Evolutionary conservation across 2,888 invertebrate genomes (phyloP).

Genomic region (Xestia sexstrigata): DNA sequence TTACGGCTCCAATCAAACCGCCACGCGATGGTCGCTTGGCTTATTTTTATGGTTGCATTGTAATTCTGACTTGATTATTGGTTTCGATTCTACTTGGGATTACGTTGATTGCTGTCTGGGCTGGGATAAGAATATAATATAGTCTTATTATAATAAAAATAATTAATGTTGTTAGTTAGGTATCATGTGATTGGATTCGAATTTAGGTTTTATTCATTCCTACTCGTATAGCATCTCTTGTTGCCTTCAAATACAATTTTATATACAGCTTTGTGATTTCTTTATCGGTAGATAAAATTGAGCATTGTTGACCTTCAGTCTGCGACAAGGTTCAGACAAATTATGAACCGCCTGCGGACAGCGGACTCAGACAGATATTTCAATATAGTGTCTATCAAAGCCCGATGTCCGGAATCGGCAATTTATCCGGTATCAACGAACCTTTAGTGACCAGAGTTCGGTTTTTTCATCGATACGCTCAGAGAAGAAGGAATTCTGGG

Average conservation of each 20-base stretch:
- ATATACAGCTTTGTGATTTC: neutral
- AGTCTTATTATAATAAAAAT: neutral
- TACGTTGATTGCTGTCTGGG: slow-evolving; percentile 8
- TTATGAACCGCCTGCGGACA: neutral
- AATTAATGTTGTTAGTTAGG: neutral
- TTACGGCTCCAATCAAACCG: slow-evolving; percentile 48
- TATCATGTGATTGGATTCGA: neutral
- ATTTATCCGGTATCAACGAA: no score
- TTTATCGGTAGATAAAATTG: no score
- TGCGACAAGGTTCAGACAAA: neutral
- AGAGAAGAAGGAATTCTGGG: no score
- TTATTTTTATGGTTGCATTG: slow-evolving; percentile 53
- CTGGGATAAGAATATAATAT: neutral
- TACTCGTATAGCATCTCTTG: neutral
- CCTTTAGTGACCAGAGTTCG: no score
- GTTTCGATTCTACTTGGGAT: slow-evolving; percentile 5
- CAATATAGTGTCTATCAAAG: neutral
- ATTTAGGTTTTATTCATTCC: neutral
- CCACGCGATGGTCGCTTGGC: slow-evolving; percentile 49
- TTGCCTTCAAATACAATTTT: neutral
- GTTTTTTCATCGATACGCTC: no score
- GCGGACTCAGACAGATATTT: neutral
- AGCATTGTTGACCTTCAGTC: neutral
- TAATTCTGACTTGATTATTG: slow-evolving; percentile 25
- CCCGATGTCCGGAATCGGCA: no score